phyloP scores from a whole-genome alignment of 2,113 vertebrate species.

The Lontra canadensis region DNA sequence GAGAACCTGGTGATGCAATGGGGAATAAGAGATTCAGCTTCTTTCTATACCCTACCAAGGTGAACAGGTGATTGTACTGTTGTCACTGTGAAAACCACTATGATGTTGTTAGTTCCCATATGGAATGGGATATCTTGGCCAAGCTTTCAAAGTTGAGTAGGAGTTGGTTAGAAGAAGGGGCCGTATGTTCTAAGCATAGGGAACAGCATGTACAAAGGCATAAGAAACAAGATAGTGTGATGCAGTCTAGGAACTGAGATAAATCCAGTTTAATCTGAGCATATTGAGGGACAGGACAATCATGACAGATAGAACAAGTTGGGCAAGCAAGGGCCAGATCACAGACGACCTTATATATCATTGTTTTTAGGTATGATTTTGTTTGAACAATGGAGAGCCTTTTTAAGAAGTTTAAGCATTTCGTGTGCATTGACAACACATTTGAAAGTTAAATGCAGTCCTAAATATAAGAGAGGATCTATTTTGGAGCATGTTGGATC shows the following conservation, averaged over 20 bases:
- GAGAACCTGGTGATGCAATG: background rate
- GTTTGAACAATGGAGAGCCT: background rate
- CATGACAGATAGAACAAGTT: background rate
- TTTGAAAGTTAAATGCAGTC: background rate
- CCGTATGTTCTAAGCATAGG: background rate
- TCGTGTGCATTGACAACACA: background rate
- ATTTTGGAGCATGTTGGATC: background rate
- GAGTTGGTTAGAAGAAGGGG: background rate
- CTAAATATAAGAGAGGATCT: background rate
- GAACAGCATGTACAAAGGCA: background rate
- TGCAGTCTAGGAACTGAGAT: background rate
- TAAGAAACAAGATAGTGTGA: background rate
- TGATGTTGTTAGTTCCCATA: background rate
- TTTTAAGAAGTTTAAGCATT: background rate
- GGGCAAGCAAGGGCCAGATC: background rate
- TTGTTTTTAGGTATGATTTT: background rate
- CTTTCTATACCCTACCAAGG: rapidly evolving
- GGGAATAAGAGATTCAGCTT: background rate
- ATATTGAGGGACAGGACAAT: background rate
- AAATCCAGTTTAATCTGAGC: background rate
- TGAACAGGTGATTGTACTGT: rapidly evolving
- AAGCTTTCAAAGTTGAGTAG: background rate
- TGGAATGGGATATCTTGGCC: background rate
- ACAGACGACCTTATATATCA: background rate
- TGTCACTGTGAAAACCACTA: background rate